Evolutionary conservation across 2,888 invertebrate species (phyloP), one percentile per base, ranked within the genome.

Genomic region (Chloroclysta siterata): DNA sequence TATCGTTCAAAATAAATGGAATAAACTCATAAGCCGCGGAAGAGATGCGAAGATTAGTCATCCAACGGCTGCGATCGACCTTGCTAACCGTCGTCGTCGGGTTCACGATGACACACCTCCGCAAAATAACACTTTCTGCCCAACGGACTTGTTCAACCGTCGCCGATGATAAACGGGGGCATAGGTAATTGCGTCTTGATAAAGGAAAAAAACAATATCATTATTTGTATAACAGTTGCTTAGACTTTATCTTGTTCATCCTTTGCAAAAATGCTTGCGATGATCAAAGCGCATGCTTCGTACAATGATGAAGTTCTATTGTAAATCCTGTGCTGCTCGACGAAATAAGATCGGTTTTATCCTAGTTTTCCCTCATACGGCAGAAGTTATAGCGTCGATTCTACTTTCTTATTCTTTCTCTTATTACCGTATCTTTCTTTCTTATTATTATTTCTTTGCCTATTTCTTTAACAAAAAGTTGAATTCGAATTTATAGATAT

Each of bases 51-150:
- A 33, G 29, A 7, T 60, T 80, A 79, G 72, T 89, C 89, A 88
- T 65, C 60, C 71, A 71, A 73, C 80, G 78, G 82, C 78, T 76
- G 76, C 70, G 71, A 63, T 69, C 75, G 85, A 75, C 85, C 84
- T 86, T 85, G 82, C 68, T 39, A 73, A 72, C 76, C 72, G 72
- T 62, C 72, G 69, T 62, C 72, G 69, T 39, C 69, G 28, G 50
- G 44, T 53, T 51, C 60, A 15, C 10, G 79, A 84, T 83, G 83
- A 84, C 83, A 82, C 82, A 81, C 77, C 74, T 74, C 70, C 73
- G 72, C 78, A 76, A 78, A 78, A 72, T 65, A 66, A 74, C 59
- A 77, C 78, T 81, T 79, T 84, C 79, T 72, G 75, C n/a, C 51
- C 15, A 51, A 51, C 33, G 33, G 36, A 36, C 33, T 65, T 65